A percentile compares a stretch with the other conserved stretches of the same genome.
phyloP scores from a whole-genome alignment of 92 coral and sea anemone species.

The Phenganax marumi region DNA sequence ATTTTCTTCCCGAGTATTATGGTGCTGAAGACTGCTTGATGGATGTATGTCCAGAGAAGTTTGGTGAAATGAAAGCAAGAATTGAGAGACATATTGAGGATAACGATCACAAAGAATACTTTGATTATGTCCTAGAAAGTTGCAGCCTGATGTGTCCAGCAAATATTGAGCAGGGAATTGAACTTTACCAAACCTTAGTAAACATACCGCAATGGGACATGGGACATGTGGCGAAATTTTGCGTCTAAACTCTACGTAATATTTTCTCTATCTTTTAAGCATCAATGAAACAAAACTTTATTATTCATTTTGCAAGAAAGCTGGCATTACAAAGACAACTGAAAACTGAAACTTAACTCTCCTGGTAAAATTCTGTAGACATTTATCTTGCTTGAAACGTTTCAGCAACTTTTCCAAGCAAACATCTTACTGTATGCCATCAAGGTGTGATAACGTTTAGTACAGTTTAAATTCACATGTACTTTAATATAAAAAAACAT shows the following conservation, averaged over 20 bases:
- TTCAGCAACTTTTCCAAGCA: too few relatives aligned
- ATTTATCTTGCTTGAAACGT: too few relatives aligned
- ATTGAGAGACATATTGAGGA: not conserved
- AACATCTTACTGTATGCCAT: too few relatives aligned
- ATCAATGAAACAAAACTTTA: not conserved
- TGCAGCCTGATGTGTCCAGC: not conserved
- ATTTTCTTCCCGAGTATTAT: not conserved
- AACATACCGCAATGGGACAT: not conserved
- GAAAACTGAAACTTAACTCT: too few relatives aligned
- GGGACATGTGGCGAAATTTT: not conserved
- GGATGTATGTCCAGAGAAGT: not conserved
- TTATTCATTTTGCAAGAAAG: too few relatives aligned
- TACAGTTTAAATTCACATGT: too few relatives aligned
- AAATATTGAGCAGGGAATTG: not conserved
- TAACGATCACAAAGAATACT: constrained; percentile 6
- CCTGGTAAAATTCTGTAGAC: too few relatives aligned
- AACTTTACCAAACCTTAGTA: not conserved
- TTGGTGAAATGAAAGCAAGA: constrained; percentile 6
- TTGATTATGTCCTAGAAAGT: constrained; percentile 12
- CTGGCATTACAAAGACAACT: too few relatives aligned
- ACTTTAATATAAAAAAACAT: too few relatives aligned
- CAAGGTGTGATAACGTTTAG: too few relatives aligned
- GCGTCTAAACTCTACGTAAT: not conserved
- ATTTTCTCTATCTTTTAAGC: not conserved
- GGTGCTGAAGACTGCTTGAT: constrained; percentile 1